A percentile compares a stretch with the other conserved stretches of the same genome.
Evolutionary conservation across 2,797 vertebrate genomes (phyloP).

Genomic region (Florisuga fusca): DNA sequence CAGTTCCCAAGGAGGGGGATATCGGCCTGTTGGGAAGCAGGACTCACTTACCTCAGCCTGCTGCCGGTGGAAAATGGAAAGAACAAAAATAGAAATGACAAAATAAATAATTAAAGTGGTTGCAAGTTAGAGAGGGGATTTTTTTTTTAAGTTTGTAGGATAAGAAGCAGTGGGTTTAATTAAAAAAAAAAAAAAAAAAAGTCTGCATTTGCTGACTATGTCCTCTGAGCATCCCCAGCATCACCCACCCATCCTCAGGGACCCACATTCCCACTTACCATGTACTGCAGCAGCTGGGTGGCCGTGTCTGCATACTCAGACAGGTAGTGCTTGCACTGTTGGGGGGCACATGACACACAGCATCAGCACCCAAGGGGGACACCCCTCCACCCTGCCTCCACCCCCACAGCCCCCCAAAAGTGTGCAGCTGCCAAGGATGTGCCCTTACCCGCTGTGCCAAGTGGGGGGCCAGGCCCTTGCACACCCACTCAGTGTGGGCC

Average conservation of each 20-base stretch:
- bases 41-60: neutral
- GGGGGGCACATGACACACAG: neutral
- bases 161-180: neutral
- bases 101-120: neutral
- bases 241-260: rapidly evolving
- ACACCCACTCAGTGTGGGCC: conserved; percentile 74
- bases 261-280: conserved; percentile 82
- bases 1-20: neutral
- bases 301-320: conserved; percentile 74
- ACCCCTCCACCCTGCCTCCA: neutral
- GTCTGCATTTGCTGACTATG: neutral
- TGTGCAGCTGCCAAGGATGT: rapidly evolving
- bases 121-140: neutral
- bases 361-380: rapidly evolving
- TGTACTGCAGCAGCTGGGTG: conserved; percentile 81
- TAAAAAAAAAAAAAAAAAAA: neutral
- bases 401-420: neutral
- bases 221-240: neutral
- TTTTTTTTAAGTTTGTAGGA: no score
- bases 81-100: neutral
- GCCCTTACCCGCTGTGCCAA: conserved; percentile 37
- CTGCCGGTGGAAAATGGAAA: neutral
- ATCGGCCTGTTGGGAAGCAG: rapidly evolving
- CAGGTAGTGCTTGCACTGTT: conserved; percentile 89
- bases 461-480: conserved; percentile 82